phyloP scores from a whole-genome alignment of 2,888 invertebrate species.

The Malacosoma neustria region DNA sequence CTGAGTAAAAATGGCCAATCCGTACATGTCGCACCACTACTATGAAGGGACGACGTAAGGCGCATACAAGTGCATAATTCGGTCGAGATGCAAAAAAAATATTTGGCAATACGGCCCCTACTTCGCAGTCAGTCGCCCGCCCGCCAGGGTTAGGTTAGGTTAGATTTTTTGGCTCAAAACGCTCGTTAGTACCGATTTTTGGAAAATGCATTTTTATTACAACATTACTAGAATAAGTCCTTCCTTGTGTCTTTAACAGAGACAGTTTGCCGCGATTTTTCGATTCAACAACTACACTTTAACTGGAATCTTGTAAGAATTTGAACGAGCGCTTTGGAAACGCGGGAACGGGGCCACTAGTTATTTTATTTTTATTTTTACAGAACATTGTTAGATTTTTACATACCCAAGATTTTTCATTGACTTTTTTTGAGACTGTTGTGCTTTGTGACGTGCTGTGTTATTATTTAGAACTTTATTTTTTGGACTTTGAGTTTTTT shows the following conservation, averaged over 20 bases:
- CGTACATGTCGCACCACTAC: constrained; percentile 72
- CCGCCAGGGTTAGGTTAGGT: constrained; percentile 74
- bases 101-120: constrained; percentile 76
- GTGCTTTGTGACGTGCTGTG: constrained; percentile 70
- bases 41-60: constrained; percentile 73
- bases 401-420: constrained; percentile 42
- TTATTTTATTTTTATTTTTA: constrained; percentile 33
- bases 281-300: constrained; percentile 52
- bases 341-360: constrained; percentile 37
- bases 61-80: constrained; percentile 76
- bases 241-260: neutral
- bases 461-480: constrained; percentile 40
- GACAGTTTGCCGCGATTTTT: constrained; percentile 61
- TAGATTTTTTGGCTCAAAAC: constrained; percentile 75
- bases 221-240: constrained; percentile 31
- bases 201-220: constrained; percentile 50
- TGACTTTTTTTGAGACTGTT: constrained; percentile 43
- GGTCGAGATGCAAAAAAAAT: constrained; percentile 76
- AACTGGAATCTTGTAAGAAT: constrained; percentile 49
- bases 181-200: constrained; percentile 62
- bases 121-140: constrained; percentile 73
- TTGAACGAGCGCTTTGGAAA: constrained; percentile 47
- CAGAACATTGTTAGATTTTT: constrained; percentile 45
- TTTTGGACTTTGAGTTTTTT: constrained; percentile 58
- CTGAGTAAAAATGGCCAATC: constrained; percentile 66